Evolutionary conservation across 2,113 vertebrate species (phyloP).

Genomic region (Tinamus guttatus): DNA sequence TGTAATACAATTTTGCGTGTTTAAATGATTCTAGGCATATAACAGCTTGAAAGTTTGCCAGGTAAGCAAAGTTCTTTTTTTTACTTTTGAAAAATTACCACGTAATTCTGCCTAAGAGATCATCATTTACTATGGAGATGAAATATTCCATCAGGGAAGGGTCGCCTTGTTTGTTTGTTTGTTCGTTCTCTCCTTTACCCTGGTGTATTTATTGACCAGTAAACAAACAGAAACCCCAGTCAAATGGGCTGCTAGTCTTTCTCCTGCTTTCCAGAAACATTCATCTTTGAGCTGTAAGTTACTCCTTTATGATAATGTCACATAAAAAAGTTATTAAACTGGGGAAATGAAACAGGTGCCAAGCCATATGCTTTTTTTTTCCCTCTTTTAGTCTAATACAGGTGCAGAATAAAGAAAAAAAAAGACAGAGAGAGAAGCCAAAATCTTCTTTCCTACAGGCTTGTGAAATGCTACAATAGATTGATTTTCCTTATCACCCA

Average conservation of each 20-base stretch:
- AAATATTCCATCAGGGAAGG: conserved; percentile 10
- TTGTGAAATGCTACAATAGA: neutral
- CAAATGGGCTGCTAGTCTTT: neutral
- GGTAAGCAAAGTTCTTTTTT: neutral
- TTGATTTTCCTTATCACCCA: neutral
- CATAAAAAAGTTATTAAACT: neutral
- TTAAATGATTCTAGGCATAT: conserved; percentile 23
- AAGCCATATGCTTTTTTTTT: neutral
- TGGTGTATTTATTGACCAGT: neutral
- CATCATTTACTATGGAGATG: conserved; percentile 15
- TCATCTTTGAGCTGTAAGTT: neutral
- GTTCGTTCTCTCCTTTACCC: neutral
- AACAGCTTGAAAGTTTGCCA: neutral
- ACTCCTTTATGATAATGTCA: neutral
- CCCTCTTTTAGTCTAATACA: neutral
- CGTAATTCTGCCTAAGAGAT: neutral
- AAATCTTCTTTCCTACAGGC: neutral
- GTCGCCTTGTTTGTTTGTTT: conserved; percentile 8
- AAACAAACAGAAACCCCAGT: neutral
- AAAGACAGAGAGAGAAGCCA: no score
- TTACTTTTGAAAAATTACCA: conserved; percentile 7
- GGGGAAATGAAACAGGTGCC: neutral
- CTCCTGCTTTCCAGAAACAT: neutral
- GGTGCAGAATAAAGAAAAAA: neutral
- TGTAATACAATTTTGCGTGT: neutral